Base-by-base conservation (phyloP, 2,888 invertebrate genomes). In the Pollenia angustigena region DNA sequence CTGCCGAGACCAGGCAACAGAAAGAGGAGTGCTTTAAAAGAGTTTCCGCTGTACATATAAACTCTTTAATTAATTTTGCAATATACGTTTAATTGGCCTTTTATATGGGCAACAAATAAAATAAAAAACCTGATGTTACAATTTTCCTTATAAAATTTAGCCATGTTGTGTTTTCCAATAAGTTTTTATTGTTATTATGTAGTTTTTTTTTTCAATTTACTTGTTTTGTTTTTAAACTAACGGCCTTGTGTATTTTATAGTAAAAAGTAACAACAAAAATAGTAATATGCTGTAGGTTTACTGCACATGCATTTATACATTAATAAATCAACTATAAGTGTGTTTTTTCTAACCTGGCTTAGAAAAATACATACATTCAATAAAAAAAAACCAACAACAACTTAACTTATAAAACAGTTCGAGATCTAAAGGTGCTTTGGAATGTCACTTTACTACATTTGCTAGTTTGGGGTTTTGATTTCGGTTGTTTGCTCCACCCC, bases 381-480 rank as follows among this genome's bases (percentile, higher is more conserved):
- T 6, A 32, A 32, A 32, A 32, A 32, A 32, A 6, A 40, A 52
- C 46, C 42, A 32, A 48, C 58, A 68, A 52, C 14, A 52, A 32
- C 4, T 58, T 1, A 48, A 14, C 50, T 44, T 46, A 42, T 64
- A 64, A 54, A 56, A 44, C 62, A 74, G 69, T 79, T 60, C 23
- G 40, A 64, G 71, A 81, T 85, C 72, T 81, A 60, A 75, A 86
- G 86, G 83, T 82, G 86, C 74, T 81, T 68, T 74, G 87, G 87
- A 87, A 87, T 87, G 87, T 87, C 71, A 68, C 87, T 84, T 42
- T 68, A 81, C 87, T 68, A 84, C 84, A 81, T 81, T 87, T 87
- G 76, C 69, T 44, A 56, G 62, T 71, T 71, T 78, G 9, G 46
- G 11, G 40, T 78, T 71, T 54, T 64, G 50, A 18, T 40, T 64